Conservation (phyloP, 2,113 vertebrate genomes). For the Ctenodactylus gundi region DNA sequence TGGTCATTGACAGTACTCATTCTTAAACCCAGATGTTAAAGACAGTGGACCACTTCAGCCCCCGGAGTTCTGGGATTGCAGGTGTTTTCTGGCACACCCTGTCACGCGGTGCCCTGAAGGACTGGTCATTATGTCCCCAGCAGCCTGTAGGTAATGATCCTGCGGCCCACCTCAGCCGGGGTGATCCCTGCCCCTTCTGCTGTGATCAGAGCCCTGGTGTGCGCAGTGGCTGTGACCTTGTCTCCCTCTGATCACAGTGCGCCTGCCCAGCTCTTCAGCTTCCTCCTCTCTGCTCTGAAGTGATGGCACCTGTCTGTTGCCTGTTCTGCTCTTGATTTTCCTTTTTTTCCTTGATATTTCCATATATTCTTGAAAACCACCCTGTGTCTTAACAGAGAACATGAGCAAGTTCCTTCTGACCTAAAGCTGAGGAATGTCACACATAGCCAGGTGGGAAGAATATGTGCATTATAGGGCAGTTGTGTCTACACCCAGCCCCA, state of each 20-base stretch:
- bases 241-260: background rate
- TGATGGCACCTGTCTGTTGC: background rate
- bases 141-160: background rate
- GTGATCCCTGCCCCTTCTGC: background rate
- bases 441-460: fast-evolving
- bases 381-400: background rate
- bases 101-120: too few species aligned
- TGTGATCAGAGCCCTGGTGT: fast-evolving
- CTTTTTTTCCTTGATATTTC: background rate
- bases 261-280: background rate
- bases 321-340: background rate
- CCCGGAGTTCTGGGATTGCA: background rate
- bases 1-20: too few species aligned
- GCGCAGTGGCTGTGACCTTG: background rate
- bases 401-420: background rate
- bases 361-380: background rate
- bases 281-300: background rate
- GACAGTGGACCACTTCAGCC: background rate
- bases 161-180: background rate
- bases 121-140: background rate
- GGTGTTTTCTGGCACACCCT: background rate
- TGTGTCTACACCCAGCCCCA: background rate
- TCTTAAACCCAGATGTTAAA: background rate
- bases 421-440: background rate
- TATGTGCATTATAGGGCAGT: too few species aligned